Conservation (phyloP, 2,888 invertebrate species). For the Eurytoma adleriae region DNA sequence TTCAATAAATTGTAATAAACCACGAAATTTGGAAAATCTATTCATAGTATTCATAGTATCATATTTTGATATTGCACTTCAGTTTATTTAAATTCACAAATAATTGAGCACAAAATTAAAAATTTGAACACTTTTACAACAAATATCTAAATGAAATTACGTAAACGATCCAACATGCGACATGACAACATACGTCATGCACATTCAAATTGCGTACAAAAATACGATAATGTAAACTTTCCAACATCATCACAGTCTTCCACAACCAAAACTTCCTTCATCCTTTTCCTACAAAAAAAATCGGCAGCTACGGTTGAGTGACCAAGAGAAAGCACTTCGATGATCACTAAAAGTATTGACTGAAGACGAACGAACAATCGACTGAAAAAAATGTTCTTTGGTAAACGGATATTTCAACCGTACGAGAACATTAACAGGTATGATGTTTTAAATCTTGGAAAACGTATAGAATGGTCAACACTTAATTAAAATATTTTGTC, state of each 20-base stretch:
- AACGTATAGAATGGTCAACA: constrained; percentile 19
- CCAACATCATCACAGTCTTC: constrained; percentile 26
- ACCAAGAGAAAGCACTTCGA: constrained; percentile 58
- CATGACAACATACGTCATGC: constrained; percentile 65
- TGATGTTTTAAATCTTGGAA: constrained; percentile 63
- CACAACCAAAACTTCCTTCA: constrained; percentile 8
- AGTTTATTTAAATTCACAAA: neutral
- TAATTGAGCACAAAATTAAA: constrained; percentile 17
- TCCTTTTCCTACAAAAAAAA: constrained; percentile 55
- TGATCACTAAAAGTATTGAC: constrained; percentile 64
- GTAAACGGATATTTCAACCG: constrained; percentile 65
- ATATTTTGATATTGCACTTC: constrained; percentile 35
- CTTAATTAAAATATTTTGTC: constrained; percentile 14
- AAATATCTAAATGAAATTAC: constrained; percentile 58
- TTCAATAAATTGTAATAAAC: neutral
- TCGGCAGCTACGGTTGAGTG: constrained; percentile 65
- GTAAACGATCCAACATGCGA: constrained; percentile 59
- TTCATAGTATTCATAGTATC: neutral
- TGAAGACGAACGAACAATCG: constrained; percentile 63
- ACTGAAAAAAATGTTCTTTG: constrained; percentile 62
- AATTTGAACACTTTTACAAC: constrained; percentile 34
- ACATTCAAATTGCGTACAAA: constrained; percentile 67
- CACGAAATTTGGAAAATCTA: neutral
- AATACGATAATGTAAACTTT: constrained; percentile 65
- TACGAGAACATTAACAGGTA: constrained; percentile 70